A percentile compares a stretch with the other conserved stretches of the same genome.
Conservation (phyloP, 1,140 invertebrate genomes). For the Eupeodes corollae region DNA sequence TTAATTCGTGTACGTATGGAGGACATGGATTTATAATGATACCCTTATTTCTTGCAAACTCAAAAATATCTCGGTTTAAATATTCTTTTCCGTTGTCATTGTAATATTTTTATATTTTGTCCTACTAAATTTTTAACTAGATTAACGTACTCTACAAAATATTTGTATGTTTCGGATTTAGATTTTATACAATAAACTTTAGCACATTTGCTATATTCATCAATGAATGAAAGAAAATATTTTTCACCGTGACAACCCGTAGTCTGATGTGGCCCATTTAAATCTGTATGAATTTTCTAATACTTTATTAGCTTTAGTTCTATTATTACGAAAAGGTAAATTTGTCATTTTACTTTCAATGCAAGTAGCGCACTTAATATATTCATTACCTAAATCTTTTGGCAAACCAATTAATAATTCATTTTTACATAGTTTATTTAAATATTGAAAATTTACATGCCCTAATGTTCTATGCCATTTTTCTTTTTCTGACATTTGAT, state of each 20-base stretch:
- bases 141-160: constrained; percentile 4
- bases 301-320: constrained; percentile 21
- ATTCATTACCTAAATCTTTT: constrained; percentile 11
- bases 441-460: constrained; percentile 15
- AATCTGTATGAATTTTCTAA: constrained; percentile 13
- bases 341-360: constrained; percentile 20
- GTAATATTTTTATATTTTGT: constrained; percentile 11
- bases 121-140: constrained; percentile 1
- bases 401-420: constrained; percentile 9
- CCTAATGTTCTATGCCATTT: constrained; percentile 18
- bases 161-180: constrained; percentile 16
- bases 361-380: constrained; percentile 19
- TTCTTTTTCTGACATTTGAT: constrained; percentile 18
- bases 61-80: constrained; percentile 7
- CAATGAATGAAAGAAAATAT: constrained; percentile 31
- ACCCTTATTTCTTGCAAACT: constrained; percentile 8
- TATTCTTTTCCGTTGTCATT: constrained; percentile 18
- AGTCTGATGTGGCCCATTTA: constrained; percentile 20
- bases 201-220: constrained; percentile 18
- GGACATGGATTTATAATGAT: constrained; percentile 9
- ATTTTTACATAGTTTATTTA: constrained; percentile 11
- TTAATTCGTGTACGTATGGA: constrained; percentile 35
- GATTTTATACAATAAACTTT: constrained; percentile 18
- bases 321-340: constrained; percentile 36
- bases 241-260: constrained; percentile 19